phyloP scores from a whole-genome alignment of 2,113 vertebrate species.

The Syrmaticus mikado region DNA sequence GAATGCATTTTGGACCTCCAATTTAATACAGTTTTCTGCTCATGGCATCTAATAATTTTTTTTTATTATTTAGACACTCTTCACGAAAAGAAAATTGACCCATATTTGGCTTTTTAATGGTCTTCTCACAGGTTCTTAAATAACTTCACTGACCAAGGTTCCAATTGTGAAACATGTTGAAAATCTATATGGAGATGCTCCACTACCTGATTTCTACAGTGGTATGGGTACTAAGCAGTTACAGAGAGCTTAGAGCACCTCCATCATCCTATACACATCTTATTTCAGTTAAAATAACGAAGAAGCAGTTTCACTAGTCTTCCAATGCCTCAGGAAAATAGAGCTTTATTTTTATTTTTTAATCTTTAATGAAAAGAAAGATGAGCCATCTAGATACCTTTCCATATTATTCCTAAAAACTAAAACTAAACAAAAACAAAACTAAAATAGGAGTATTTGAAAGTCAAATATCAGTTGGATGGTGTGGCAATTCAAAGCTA shows the following conservation, averaged over 20 bases:
- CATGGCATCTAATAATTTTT: not conserved
- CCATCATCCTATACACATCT: not conserved
- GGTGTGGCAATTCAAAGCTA: not conserved
- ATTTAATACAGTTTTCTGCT: not conserved
- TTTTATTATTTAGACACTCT: not conserved
- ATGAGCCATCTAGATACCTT: accelerated
- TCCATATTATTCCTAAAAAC: not conserved
- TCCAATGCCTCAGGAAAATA: not conserved
- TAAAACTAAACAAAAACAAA: not conserved
- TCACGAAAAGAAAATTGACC: not conserved
- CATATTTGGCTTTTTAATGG: not conserved
- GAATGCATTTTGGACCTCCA: not conserved
- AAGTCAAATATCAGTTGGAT: not conserved
- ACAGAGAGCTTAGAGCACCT: not conserved
- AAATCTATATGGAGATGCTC: not conserved
- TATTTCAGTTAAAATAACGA: not conserved
- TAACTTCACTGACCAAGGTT: not conserved
- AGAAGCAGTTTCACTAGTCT: not conserved
- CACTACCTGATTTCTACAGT: not conserved
- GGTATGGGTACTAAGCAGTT: not conserved
- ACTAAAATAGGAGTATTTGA: not conserved
- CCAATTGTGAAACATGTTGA: not conserved
- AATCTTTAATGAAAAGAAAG: not conserved
- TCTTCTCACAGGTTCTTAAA: not conserved
- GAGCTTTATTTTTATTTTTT: not conserved